Base-by-base conservation (phyloP, 2,888 invertebrate genomes). In the Poecilus cupreus region DNA sequence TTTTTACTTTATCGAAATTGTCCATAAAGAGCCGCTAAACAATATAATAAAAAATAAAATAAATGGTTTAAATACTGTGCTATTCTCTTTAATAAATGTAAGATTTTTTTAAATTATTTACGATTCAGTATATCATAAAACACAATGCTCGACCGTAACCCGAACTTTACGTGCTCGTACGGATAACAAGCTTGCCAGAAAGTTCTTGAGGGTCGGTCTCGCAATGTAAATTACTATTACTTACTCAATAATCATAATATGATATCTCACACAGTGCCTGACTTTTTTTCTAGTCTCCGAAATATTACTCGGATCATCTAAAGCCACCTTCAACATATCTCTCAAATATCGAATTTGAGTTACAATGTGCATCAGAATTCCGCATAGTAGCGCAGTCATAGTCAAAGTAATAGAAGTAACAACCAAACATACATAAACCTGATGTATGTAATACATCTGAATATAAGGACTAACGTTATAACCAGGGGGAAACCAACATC, bases 231-330 rank as follows among this genome's bases (percentile, higher is more conserved):
- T 0, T 18, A 18, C 20, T 51, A 18, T 20, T 51, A 75, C 84
- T 84, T 82, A 85, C 85, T 84, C 84, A 43, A 85, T 82, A 72
- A 85, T 85, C 22, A 83, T 82, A 16, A 81, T 85, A 79, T 85
- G 85, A 57, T 83, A 85, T 64, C 83, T 76, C n/a, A 85, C 75
- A 57, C 85, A 85, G 32, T 82, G 81, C 18, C 82, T 80, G 3
- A 85, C 81, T 26, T 82, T 82, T 10, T 49, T 8, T 51, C 46
- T 49, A 4, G 74, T 79, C 60, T 80, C 51, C 46, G 83, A 26
- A 60, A 64, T 49, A 75, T 74, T 49, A 0, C 32, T 32, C 16
- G 82, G 75, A 8, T 83, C 26, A n/a, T 82, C 43, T 1, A 82
- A 81, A 37, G 83, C 77, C 1, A 83, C 57, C 46, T 60, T 60